Evolutionary conservation across 1,140 invertebrate genomes (phyloP).

Genomic region (Cydia splendana): DNA sequence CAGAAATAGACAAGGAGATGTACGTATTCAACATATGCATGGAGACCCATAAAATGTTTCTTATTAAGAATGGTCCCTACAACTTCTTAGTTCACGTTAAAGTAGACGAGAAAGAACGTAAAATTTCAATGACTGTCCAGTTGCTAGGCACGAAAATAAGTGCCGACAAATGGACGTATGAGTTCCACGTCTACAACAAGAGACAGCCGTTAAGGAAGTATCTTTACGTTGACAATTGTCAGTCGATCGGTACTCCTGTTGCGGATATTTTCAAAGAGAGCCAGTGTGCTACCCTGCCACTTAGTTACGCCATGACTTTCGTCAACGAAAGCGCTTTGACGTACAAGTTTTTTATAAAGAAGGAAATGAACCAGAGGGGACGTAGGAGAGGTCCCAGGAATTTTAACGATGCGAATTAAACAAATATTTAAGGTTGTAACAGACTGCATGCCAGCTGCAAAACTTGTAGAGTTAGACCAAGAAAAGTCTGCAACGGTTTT

Average conservation of each 20-base stretch:
- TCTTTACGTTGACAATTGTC: neutral
- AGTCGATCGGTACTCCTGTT: neutral
- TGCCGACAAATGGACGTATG: neutral
- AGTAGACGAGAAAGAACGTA: neutral
- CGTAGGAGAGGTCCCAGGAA: neutral
- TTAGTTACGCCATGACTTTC: slow-evolving; percentile 13
- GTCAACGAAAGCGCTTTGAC: slow-evolving; percentile 4
- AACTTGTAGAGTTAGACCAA: no score
- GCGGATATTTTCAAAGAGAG: neutral
- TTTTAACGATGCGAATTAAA: neutral
- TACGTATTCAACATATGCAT: neutral
- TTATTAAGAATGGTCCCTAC: slow-evolving; percentile 14
- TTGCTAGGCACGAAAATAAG: slow-evolving; percentile 1
- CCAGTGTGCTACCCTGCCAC: neutral
- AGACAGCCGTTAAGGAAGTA: slow-evolving; percentile 11
- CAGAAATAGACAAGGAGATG: slow-evolving; percentile 15
- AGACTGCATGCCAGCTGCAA: neutral
- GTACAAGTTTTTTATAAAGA: slow-evolving; percentile 21
- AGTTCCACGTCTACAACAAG: slow-evolving; percentile 9
- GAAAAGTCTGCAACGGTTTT: no score
- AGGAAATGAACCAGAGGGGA: neutral
- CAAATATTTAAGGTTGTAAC: neutral
- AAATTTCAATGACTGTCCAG: slow-evolving; percentile 15
- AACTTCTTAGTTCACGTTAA: slow-evolving; percentile 17
- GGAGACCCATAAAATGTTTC: neutral